phyloP scores from a whole-genome alignment of 2,797 vertebrate species.

The Staurois parvus region DNA sequence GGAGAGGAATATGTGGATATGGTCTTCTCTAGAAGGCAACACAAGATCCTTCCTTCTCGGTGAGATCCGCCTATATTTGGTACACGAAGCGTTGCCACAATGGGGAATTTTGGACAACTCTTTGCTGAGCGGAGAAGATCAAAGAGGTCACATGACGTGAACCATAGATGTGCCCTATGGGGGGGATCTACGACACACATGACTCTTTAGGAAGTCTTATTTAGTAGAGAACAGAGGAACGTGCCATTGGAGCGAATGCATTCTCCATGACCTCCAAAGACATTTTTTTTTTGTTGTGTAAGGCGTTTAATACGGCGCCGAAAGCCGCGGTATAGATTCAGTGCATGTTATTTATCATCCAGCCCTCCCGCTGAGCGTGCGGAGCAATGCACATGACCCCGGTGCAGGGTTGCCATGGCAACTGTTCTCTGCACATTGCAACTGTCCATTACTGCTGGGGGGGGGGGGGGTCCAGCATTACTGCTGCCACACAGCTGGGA shows the following conservation, averaged over 20 bases:
- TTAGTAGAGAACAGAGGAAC: neutral
- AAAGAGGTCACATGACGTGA: too few species aligned
- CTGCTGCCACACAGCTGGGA: slow-evolving; percentile 44
- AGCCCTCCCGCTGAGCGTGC: neutral
- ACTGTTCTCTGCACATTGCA: slow-evolving; percentile 35
- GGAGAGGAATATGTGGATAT: neutral
- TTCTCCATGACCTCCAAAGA: neutral
- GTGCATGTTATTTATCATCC: slow-evolving; percentile 35
- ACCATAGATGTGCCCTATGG: too few species aligned
- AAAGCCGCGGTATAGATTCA: slow-evolving; percentile 13
- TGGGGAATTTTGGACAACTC: neutral
- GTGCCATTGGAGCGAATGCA: neutral
- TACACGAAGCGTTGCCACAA: neutral
- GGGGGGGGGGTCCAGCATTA: too few species aligned
- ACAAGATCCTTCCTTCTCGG: neutral
- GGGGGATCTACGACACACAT: too few species aligned
- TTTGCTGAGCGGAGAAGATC: too few species aligned
- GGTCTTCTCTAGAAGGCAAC: neutral
- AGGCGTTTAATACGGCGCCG: neutral
- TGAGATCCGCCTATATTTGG: neutral
- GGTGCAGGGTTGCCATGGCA: slow-evolving; percentile 46
- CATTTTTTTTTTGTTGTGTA: neutral
- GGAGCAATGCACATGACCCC: slow-evolving; percentile 32
- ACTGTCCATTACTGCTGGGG: slow-evolving; percentile 39
- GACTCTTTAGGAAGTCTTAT: too few species aligned